Percentiles rank a stretch among this genome's conserved stretches.
Conservation (phyloP, 2,797 vertebrate genomes). For the Parauchenoglanis ngamensis region DNA sequence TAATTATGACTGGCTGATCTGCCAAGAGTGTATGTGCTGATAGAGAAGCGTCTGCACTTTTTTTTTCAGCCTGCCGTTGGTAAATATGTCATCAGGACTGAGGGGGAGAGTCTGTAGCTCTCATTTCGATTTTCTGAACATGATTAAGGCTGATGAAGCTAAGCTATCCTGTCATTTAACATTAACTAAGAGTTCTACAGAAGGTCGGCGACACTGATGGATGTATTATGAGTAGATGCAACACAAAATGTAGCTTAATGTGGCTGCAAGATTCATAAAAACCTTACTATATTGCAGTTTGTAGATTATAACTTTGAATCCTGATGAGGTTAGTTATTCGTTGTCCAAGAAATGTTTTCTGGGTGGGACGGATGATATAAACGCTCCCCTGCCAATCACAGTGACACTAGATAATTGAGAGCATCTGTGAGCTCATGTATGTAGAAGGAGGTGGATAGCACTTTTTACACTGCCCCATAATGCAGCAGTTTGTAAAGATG, state of each 20-base stretch:
- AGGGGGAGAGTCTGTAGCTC: neutral
- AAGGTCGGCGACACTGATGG: neutral
- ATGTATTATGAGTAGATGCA: neutral
- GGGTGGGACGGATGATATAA: neutral
- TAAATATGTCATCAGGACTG: neutral
- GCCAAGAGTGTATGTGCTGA: constrained; percentile 35
- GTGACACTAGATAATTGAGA: neutral
- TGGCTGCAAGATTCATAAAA: neutral
- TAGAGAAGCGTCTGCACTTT: constrained; percentile 24
- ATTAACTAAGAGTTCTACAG: neutral
- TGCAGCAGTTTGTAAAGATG: neutral
- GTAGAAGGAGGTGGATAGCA: neutral
- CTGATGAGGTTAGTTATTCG: neutral
- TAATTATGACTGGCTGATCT: constrained; percentile 47
- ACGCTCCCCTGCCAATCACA: neutral
- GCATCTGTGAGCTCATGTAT: neutral
- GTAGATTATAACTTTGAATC: neutral
- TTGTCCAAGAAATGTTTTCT: neutral
- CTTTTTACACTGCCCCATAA: neutral
- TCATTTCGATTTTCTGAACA: constrained; percentile 36
- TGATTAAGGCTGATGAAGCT: constrained; percentile 68
- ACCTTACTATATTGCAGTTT: neutral
- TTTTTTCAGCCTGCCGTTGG: constrained; percentile 35
- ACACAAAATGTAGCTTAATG: neutral
- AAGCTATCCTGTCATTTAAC: neutral